Conservation (phyloP, 1,140 invertebrate genomes). For the Archivesica marissinica region DNA sequence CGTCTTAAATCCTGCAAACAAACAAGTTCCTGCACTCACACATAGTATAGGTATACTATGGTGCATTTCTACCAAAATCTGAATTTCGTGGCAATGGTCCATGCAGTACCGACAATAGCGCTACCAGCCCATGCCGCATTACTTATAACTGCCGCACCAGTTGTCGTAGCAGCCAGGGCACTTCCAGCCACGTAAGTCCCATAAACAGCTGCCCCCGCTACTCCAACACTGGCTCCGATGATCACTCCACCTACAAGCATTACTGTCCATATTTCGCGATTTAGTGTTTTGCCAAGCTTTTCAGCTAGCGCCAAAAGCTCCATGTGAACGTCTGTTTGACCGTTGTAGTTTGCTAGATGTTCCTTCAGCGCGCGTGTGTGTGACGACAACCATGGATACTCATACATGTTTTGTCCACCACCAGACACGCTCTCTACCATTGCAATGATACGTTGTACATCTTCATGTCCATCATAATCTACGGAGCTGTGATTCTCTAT, state of each 20-base stretch:
- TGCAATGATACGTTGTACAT: neutral
- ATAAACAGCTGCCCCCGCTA: neutral
- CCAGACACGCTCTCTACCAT: neutral
- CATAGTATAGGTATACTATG: too few relatives aligned
- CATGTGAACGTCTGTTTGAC: neutral
- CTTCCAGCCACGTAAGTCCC: neutral
- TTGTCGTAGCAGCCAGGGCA: neutral
- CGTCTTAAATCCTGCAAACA: too few relatives aligned
- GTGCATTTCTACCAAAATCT: conserved; percentile 2
- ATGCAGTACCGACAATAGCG: neutral
- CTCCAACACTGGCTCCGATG: neutral
- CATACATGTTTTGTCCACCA: neutral
- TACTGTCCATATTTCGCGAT: neutral
- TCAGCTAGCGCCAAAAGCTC: neutral
- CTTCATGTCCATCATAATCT: neutral
- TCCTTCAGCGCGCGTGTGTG: neutral
- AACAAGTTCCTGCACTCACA: too few relatives aligned
- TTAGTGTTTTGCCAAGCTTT: neutral
- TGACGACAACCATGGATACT: neutral
- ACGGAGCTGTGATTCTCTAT: neutral
- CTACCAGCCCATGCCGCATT: too few relatives aligned
- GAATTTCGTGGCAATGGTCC: neutral
- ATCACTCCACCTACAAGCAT: neutral
- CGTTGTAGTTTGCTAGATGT: neutral
- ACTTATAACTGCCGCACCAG: neutral